Evolutionary conservation across 2,113 vertebrate species (phyloP).

Genomic region (Panurus biarmicus): DNA sequence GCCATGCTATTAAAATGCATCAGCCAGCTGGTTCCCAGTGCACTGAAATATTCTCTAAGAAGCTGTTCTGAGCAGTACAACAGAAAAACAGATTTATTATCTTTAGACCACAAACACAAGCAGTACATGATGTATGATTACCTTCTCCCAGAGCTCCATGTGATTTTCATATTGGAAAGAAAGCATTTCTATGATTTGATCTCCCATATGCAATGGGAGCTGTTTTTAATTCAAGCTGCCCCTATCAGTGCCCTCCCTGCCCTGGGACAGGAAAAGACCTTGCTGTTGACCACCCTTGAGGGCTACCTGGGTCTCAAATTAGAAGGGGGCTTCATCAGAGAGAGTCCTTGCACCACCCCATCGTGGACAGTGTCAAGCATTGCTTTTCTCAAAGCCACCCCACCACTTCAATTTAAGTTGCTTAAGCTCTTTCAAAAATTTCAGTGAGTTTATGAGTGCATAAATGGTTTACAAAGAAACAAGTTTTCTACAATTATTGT

Average conservation of each 20-base stretch:
- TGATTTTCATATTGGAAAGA: not conserved
- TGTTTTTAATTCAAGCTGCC: not conserved
- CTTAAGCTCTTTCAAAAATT: too few species aligned
- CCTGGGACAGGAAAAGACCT: not conserved
- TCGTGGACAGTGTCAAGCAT: rapidly evolving
- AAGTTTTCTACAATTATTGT: too few species aligned
- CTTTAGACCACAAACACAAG: not conserved
- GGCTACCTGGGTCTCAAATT: not conserved
- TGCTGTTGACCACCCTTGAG: not conserved
- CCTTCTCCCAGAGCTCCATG: not conserved
- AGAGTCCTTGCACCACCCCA: not conserved
- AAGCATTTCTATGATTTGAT: not conserved
- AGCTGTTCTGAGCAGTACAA: not conserved
- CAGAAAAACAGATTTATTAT: not conserved
- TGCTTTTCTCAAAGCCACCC: rapidly evolving
- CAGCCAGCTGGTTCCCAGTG: not conserved
- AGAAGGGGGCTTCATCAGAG: not conserved
- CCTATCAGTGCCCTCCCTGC: too few species aligned
- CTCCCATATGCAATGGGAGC: not conserved
- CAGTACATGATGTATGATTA: not conserved
- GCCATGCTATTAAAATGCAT: not conserved
- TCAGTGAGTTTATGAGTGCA: too few species aligned
- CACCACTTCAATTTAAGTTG: too few species aligned
- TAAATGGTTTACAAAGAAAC: too few species aligned
- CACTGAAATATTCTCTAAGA: not conserved